A percentile compares a stretch with the other conserved stretches of the same genome.
These are phyloP conservation scores for Ephydatia muelleri DNA, from an alignment of 37 sponge, comb jelly and placozoan genomes.

Conservation along the genomic window DNA sequence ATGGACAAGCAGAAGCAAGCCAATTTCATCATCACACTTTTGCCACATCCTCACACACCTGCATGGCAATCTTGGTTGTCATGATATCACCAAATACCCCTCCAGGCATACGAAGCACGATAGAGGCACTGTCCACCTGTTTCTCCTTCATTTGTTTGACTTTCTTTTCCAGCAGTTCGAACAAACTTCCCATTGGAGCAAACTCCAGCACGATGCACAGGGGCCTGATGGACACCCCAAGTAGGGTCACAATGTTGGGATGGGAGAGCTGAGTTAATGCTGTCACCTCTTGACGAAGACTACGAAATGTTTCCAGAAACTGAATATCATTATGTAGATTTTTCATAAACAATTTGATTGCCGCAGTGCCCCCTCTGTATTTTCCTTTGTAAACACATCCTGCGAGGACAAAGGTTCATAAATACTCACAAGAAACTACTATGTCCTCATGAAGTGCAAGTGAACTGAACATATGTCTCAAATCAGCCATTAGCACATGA, in stretches of 20 bases:
- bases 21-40: no score
- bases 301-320: slow-evolving; percentile 77
- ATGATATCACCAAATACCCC: slow-evolving; percentile 83
- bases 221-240: slow-evolving; percentile 73
- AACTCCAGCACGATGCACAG: slow-evolving; percentile 88
- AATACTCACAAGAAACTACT: no score
- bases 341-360: slow-evolving; percentile 78
- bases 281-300: slow-evolving; percentile 88
- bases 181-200: slow-evolving; percentile 87
- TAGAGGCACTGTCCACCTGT: no score
- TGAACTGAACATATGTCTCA: no score
- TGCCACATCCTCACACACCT: no score
- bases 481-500: no score
- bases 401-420: no score
- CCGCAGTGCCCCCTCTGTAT: slow-evolving; percentile 63
- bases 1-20: no score
- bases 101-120: slow-evolving; percentile 70
- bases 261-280: slow-evolving; percentile 73
- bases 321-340: not conserved
- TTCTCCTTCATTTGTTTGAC: slow-evolving; percentile 50
- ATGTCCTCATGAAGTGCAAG: no score
- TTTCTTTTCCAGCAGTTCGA: slow-evolving; percentile 67
- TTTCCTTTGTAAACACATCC: slow-evolving; percentile 81
- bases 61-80: slow-evolving; percentile 74
- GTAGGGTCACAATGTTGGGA: slow-evolving; percentile 77